Base-by-base conservation (phyloP, 2,113 vertebrate species). In the Proterorhinus semilunaris region DNA sequence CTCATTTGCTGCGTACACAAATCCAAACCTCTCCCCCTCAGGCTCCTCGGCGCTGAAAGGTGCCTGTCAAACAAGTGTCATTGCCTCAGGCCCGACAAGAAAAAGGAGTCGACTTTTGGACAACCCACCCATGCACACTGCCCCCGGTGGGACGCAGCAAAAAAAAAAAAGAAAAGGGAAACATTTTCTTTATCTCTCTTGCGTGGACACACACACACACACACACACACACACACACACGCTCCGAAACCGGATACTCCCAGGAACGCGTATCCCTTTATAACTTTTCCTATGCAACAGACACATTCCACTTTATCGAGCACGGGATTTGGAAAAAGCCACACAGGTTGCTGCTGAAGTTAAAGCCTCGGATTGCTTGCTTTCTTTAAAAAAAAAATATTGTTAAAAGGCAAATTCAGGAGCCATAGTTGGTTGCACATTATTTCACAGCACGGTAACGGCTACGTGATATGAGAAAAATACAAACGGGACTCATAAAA, bases 121-220 rank as follows among this genome's bases (percentile, higher is more conserved):
- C 54, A 62, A 65, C 66, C 74, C 74, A 63, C 65, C 67, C 67
- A 53, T 8, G 15, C 69, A 78, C 36, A 51, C 21, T 49, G 44
- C 43, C 68, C 76, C 70, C 82, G 74, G 57, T 59, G 83, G 65
- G 76, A 69, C 70, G 78, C 9, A 82, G 66, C 80, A 82, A 80
- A 88, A 87, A 84, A n/a, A n/a, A n/a, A n/a, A n/a, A n/a, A n/a
- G n/a, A n/a, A n/a, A 78, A 72, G 75, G 81, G 36, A 82, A 85
- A 84, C 52, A 47, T 70, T 82, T 74, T 75, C 74, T 87, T 86
- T 86, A 80, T 83, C 78, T 73, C 47, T 8, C 44, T 67, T 48
- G 63, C 71, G 2, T 36, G 27, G 4, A 36, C 27, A 69, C 2
- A 43, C 69, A 55, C 44, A 0, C 70, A 59, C 53, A 53, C 42